Conservation (phyloP, 2,113 vertebrate species). For the Esox niger region DNA sequence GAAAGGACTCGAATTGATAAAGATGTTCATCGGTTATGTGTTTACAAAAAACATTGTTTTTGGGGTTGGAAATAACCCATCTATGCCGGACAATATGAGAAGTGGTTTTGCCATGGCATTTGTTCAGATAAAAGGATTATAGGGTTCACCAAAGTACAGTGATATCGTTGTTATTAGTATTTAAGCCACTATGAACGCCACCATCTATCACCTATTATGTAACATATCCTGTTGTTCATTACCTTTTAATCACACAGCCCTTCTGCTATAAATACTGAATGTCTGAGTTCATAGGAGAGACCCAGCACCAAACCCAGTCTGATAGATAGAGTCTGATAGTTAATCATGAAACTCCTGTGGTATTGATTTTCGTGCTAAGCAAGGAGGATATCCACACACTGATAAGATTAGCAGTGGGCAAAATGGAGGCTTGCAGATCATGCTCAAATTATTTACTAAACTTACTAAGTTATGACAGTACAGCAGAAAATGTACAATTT, state of each 20-base stretch:
- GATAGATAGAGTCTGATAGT: neutral
- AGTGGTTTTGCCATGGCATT: neutral
- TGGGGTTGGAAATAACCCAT: slow-evolving; percentile 11
- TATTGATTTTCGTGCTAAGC: neutral
- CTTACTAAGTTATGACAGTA: no score
- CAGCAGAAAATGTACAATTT: no score
- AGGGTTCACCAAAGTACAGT: slow-evolving; percentile 16
- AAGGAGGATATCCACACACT: no score
- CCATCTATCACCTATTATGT: slow-evolving; percentile 32
- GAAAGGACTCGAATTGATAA: slow-evolving; percentile 4
- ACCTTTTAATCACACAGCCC: slow-evolving; percentile 11
- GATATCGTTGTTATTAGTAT: slow-evolving; percentile 35
- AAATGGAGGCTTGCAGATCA: no score
- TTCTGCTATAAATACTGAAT: neutral
- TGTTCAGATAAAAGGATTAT: neutral
- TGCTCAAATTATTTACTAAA: no score
- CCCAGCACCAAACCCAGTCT: neutral
- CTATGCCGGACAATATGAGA: neutral
- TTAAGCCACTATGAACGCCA: neutral
- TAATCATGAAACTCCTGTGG: neutral
- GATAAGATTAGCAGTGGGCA: no score
- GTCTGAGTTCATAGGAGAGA: neutral
- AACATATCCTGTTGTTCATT: slow-evolving; percentile 20
- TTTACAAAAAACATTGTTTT: no score
- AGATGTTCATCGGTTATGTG: slow-evolving; percentile 23